Evolutionary conservation across 1,140 invertebrate species (phyloP).

Genomic region (Megalonaias nervosa): DNA sequence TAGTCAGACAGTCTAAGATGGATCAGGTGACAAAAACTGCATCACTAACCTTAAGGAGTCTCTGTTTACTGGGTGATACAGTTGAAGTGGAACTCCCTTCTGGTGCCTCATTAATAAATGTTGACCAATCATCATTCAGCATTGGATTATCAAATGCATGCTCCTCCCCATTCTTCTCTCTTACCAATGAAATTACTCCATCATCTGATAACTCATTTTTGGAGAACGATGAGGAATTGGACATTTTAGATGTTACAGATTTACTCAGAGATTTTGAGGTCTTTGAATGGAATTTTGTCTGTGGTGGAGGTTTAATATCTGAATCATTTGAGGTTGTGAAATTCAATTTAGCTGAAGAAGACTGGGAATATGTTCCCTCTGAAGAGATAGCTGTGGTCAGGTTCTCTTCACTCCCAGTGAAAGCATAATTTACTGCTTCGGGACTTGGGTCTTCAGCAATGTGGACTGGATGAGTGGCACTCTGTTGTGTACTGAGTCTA

Average conservation of each 20-base stretch:
- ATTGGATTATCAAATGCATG: conserved; percentile 35
- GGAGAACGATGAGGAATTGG: not conserved
- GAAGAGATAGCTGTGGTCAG: conserved; percentile 10
- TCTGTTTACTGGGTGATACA: conserved; percentile 16
- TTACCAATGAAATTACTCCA: conserved; percentile 14
- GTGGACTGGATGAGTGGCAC: too few species aligned
- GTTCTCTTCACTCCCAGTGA: conserved; percentile 26
- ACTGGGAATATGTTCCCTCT: too few species aligned
- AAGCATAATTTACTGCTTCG: conserved; percentile 33
- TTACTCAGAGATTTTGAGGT: too few species aligned
- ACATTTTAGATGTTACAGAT: too few species aligned
- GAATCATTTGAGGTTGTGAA: too few species aligned
- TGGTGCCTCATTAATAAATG: conserved; percentile 30
- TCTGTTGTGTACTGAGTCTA: too few species aligned
- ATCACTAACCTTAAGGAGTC: not conserved
- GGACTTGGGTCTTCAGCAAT: not conserved
- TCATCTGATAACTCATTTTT: conserved; percentile 14
- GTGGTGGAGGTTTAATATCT: too few species aligned
- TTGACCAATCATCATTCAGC: conserved; percentile 12
- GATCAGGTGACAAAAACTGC: too few species aligned
- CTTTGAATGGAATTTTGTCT: too few species aligned
- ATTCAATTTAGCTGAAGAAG: too few species aligned
- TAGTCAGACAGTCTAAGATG: too few species aligned
- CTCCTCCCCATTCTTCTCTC: conserved; percentile 2
- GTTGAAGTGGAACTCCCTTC: conserved; percentile 13